phyloP scores from a whole-genome alignment of 2,888 invertebrate genomes.

The Tromatobia lineatoria region DNA sequence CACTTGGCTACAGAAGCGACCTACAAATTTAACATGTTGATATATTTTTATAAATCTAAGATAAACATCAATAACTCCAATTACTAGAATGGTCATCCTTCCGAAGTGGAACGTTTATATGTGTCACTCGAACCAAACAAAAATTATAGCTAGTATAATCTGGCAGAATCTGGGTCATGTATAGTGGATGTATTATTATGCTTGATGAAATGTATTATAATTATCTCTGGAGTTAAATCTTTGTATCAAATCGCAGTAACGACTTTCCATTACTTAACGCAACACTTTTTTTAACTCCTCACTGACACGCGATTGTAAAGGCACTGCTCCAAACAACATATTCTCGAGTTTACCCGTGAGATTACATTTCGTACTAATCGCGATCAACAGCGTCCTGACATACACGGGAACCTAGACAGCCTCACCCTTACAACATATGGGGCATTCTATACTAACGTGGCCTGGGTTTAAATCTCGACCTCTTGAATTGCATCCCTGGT shows the following conservation, averaged over 20 bases:
- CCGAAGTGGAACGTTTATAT: neutral
- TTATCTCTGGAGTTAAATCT: neutral
- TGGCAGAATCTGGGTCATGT: neutral
- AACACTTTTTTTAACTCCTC: constrained; percentile 1
- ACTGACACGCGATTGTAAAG: neutral
- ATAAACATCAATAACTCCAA: too few relatives aligned
- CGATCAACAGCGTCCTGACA: constrained; percentile 34
- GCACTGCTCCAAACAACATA: constrained; percentile 22
- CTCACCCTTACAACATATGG: constrained; percentile 15
- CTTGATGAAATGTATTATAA: neutral
- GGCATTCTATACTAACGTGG: too few relatives aligned
- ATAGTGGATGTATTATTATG: too few relatives aligned
- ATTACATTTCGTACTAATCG: constrained; percentile 54
- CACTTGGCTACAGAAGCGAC: too few relatives aligned
- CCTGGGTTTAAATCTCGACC: too few relatives aligned
- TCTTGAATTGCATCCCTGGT: too few relatives aligned
- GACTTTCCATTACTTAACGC: neutral
- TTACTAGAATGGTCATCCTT: too few relatives aligned
- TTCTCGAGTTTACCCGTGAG: constrained; percentile 26
- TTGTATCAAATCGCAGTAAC: neutral
- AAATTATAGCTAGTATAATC: neutral
- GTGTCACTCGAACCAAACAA: neutral
- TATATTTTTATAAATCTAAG: too few relatives aligned
- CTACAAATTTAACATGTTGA: too few relatives aligned
- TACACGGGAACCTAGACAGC: constrained; percentile 14